phyloP scores from a whole-genome alignment of 2,888 invertebrate genomes.

The Crematogaster levior region DNA sequence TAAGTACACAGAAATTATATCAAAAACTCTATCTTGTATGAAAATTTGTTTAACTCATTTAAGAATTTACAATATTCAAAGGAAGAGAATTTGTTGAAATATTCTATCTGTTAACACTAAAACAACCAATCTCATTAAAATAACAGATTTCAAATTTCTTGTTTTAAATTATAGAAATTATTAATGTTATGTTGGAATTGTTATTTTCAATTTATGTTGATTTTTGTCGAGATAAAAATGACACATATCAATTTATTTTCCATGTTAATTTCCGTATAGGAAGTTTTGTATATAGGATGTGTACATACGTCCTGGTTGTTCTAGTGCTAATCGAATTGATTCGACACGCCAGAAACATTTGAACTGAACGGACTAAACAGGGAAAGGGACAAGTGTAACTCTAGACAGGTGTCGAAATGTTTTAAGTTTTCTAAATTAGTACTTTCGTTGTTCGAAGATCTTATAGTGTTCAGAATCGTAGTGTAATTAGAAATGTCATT shows the following conservation, averaged over 20 bases:
- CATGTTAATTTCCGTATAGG: not conserved
- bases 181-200: not conserved
- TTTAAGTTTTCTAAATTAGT: not conserved
- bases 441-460: constrained; percentile 55
- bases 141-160: not conserved
- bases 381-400: not conserved
- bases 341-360: not conserved
- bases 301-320: not conserved
- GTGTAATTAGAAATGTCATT: constrained; percentile 84
- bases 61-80: too few species aligned
- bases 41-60: not conserved
- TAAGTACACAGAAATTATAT: not conserved
- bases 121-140: not conserved
- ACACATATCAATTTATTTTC: not conserved
- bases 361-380: not conserved
- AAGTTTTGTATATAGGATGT: not conserved
- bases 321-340: constrained; percentile 17
- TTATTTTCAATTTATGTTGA: not conserved
- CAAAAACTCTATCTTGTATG: not conserved
- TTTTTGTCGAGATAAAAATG: not conserved
- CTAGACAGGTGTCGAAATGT: not conserved
- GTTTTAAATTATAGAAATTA: not conserved
- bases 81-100: not conserved
- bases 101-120: not conserved
- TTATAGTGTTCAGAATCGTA: constrained; percentile 71